Percentiles rank a stretch among this genome's conserved stretches.
These are phyloP conservation scores for Eolophus roseicapilla DNA, from an alignment of 2,113 vertebrate genomes.

Conservation along the genomic window DNA sequence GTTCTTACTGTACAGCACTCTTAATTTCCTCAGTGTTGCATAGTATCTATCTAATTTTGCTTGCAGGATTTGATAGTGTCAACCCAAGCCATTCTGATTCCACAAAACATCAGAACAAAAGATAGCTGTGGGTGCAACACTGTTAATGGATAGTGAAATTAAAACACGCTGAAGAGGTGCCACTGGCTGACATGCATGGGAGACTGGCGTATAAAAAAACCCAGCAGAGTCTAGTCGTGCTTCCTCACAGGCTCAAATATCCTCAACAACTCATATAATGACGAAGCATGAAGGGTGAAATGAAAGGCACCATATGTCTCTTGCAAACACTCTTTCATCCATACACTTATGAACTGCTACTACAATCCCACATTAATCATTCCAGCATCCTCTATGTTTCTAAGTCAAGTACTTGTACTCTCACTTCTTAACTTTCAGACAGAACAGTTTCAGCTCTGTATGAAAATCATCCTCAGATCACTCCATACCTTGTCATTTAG, in stretches of 20 bases:
- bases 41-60: not conserved
- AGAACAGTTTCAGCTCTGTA: not conserved
- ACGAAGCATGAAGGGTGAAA: not conserved
- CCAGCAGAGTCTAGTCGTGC: not conserved
- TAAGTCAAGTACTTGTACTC: not conserved
- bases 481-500: fast-evolving
- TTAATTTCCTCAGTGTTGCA: not conserved
- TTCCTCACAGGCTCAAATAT: not conserved
- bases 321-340: not conserved
- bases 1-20: not conserved
- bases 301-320: not conserved
- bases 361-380: not conserved
- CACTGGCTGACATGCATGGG: not conserved
- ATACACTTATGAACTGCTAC: not conserved
- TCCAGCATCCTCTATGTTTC: not conserved
- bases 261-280: not conserved
- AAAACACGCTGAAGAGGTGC: not conserved
- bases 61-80: not conserved
- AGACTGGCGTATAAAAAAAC: not conserved
- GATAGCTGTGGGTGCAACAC: not conserved
- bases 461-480: not conserved
- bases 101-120: not conserved
- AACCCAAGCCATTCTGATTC: not conserved
- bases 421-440: not conserved
- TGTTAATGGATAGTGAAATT: not conserved